These are phyloP conservation scores for Pogonocichla stellata DNA, from an alignment of 2,113 vertebrate genomes.

Conservation along the genomic window DNA sequence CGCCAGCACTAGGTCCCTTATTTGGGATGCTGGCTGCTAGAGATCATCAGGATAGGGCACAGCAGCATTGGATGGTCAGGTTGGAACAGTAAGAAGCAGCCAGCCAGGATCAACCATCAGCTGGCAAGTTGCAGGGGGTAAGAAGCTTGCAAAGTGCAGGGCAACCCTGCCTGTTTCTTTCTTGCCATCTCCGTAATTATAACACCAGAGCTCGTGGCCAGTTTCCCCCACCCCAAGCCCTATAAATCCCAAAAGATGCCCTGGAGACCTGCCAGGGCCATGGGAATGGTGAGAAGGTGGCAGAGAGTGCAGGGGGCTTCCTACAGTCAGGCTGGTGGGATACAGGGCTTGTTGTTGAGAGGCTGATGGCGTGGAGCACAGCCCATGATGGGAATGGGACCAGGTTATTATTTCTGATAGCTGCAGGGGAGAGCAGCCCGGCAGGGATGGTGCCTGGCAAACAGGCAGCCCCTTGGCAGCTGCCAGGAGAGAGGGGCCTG, in stretches of 20 bases:
- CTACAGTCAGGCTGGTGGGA: fast-evolving
- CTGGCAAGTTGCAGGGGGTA: not conserved
- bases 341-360: not conserved
- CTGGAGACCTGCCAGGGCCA: not conserved
- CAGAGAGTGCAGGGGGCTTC: not conserved
- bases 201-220: not conserved
- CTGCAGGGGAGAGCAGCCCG: not conserved
- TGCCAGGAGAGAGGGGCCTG: not conserved
- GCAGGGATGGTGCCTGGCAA: not conserved
- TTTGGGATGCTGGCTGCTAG: not conserved
- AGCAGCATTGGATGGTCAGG: not conserved
- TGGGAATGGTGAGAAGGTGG: not conserved
- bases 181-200: not conserved
- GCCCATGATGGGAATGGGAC: not conserved
- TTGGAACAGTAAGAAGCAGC: not conserved
- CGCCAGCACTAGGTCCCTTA: not conserved
- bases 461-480: slow-evolving; percentile 4
- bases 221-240: not conserved
- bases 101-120: not conserved
- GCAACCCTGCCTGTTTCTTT: not conserved
- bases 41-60: not conserved
- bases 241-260: not conserved
- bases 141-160: not conserved
- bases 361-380: not conserved
- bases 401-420: not conserved